Evolutionary conservation across 1,140 invertebrate genomes (phyloP).

Genomic region (Drosophila saltans): DNA sequence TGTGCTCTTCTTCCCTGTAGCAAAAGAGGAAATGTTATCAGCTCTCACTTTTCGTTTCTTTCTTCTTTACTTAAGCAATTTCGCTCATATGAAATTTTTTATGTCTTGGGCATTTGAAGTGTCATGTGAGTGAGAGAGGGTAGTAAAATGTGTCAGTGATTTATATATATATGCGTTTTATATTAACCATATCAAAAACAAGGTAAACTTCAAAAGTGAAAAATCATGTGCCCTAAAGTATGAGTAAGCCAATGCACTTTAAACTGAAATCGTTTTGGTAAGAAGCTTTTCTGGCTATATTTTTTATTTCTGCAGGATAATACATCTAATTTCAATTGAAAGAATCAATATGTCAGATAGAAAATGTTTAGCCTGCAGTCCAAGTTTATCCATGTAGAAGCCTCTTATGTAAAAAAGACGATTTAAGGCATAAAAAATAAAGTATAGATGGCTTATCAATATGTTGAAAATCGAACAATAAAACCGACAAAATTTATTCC

Average conservation of each 20-base stretch:
- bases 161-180: neutral
- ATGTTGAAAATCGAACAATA: too few species aligned
- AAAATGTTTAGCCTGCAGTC: too few species aligned
- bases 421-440: too few species aligned
- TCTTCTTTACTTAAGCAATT: slow-evolving; percentile 69
- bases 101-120: neutral
- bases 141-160: neutral
- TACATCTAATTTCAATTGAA: too few species aligned
- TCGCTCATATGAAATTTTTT: slow-evolving; percentile 25
- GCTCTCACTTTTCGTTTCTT: slow-evolving; percentile 18
- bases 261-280: neutral
- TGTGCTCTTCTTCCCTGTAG: neutral
- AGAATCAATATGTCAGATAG: too few species aligned
- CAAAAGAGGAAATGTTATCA: neutral
- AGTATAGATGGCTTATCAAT: too few species aligned
- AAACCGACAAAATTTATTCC: too few species aligned
- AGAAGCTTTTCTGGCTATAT: too few species aligned
- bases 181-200: slow-evolving; percentile 6
- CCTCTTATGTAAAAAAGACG: too few species aligned
- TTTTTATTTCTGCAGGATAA: too few species aligned
- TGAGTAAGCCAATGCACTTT: neutral
- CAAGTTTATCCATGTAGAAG: too few species aligned
- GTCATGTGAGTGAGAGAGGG: neutral
- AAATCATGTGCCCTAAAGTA: slow-evolving; percentile 3
- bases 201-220: neutral